A percentile compares a stretch with the other conserved stretches of the same genome.
These are phyloP conservation scores for Lucinisca nassula DNA, from an alignment of 2,888 invertebrate species.

Conservation along the genomic window DNA sequence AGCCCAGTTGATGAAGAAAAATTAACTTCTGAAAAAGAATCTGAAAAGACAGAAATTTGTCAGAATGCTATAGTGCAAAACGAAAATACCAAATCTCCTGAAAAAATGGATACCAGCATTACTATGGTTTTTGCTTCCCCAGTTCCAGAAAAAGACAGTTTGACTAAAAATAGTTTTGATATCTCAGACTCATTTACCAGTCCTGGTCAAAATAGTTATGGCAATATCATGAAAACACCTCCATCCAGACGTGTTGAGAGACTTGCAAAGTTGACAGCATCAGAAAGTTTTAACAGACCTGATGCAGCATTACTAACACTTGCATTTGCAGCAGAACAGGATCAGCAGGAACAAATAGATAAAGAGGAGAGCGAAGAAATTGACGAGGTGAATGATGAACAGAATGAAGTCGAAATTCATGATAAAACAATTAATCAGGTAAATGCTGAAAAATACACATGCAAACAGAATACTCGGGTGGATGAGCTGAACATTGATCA, in stretches of 20 bases:
- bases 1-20: not conserved
- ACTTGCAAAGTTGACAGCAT: not conserved
- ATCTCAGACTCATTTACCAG: not conserved
- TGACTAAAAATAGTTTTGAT: too few species aligned
- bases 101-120: too few species aligned
- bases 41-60: not conserved
- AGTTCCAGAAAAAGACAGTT: too few species aligned
- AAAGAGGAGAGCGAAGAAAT: not conserved
- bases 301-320: not conserved
- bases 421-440: not conserved
- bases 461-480: not conserved
- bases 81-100: not conserved
- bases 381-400: not conserved
- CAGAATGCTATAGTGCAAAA: not conserved
- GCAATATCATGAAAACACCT: not conserved
- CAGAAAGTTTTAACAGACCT: not conserved
- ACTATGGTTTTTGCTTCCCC: too few species aligned
- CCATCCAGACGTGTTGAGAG: not conserved
- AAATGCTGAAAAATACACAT: not conserved
- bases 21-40: not conserved
- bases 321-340: not conserved
- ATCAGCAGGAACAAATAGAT: not conserved
- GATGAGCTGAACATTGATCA: not conserved
- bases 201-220: not conserved
- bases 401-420: not conserved